Evolutionary conservation across 2,113 vertebrate genomes (phyloP).

Genomic region (Ammospiza caudacuta): DNA sequence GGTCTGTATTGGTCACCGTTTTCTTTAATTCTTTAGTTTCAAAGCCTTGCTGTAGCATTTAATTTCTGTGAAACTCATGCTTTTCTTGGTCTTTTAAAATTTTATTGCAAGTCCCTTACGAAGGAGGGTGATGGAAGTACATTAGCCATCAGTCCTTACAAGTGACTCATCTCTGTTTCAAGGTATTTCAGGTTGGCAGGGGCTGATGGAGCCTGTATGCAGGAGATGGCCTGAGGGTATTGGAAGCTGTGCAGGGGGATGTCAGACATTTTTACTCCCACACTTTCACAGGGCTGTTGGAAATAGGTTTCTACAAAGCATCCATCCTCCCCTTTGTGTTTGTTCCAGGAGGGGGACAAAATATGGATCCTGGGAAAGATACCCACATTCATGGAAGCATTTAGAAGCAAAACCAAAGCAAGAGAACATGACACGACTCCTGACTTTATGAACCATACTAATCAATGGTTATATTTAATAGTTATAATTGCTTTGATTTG

Average conservation of each 20-base stretch:
- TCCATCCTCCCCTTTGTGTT: background rate
- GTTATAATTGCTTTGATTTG: background rate
- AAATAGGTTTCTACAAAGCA: background rate
- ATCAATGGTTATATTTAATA: background rate
- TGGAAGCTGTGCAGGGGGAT: background rate
- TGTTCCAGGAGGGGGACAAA: background rate
- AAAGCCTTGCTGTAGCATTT: background rate
- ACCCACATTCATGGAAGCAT: background rate
- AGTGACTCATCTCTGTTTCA: conserved; percentile 1
- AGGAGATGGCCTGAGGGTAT: background rate
- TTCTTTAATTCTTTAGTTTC: background rate
- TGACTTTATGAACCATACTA: background rate
- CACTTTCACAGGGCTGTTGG: background rate
- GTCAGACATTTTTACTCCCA: background rate
- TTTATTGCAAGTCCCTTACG: background rate
- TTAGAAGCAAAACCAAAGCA: background rate
- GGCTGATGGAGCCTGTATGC: background rate
- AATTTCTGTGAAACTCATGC: background rate
- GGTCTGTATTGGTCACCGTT: background rate
- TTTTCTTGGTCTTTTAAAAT: background rate
- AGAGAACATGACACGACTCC: background rate
- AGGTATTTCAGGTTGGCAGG: background rate
- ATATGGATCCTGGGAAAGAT: background rate
- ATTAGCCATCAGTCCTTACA: background rate
- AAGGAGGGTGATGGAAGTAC: background rate